Evolutionary conservation across 2,797 vertebrate species (phyloP), one percentile per base, ranked within the genome.

Genomic region (Phoxinus dragarum): DNA sequence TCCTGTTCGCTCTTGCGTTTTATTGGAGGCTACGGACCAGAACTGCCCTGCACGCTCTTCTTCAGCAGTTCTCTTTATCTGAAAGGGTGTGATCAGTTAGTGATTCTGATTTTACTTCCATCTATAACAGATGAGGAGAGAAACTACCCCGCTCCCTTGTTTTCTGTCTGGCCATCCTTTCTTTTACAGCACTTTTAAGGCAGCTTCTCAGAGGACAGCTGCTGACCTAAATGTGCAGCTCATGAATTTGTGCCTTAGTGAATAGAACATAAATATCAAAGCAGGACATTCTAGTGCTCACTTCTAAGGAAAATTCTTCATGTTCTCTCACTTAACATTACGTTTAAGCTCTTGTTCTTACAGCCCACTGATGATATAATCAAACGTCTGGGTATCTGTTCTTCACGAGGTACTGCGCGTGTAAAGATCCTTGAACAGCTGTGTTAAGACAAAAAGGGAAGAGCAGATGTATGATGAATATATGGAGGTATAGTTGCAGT

Each of bases 221-320:
- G 54, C 38, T 82, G 80, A n/a, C 69, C 81, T 74, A 82, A 82
- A 82, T 82, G 19, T 49, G 61, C 31, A 27, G 42, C 52, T 64
- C 38, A 16, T 44, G 27, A 34, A 17, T 47, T 80, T 42, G 21
- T 27, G 49, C 49, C 40, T 16, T 36, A 49, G 80, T n/a, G 64
- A 56, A 40, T 34, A 64, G 17, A 67, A 11, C 76, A 31, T n/a
- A 44, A 44, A 36, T 38, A 49, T 69, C 36, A 31, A 64, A 78
- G 76, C 54, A 17, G 38, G n/a, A 12, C 76, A 21, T 64, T 78
- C 54, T 64, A 64, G n/a, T 19, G n/a, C 27, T 27, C 21, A 52
- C 64, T 52, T 69, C 47, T 52, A 38, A n/a, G 67, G 34, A n/a
- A 69, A 71, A 44, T 38, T 23, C 44, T 49, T 19, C 4, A 44